These are phyloP conservation scores for Astropecten irregularis DNA, from an alignment of 53 echinoderm and acorn worm species.

Conservation along the genomic window DNA sequence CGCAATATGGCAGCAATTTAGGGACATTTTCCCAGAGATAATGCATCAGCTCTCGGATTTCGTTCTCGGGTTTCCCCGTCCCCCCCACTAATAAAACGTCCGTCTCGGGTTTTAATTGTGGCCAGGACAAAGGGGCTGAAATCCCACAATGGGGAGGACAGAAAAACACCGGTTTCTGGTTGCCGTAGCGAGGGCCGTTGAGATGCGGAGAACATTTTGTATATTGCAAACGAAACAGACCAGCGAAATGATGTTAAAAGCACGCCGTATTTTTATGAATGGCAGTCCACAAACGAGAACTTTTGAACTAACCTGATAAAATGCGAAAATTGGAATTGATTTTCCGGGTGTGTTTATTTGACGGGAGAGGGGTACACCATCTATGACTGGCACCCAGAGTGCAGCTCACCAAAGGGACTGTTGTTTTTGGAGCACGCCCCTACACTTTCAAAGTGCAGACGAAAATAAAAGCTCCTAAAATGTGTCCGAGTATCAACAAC, in stretches of 20 bases:
- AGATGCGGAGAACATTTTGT: too few relatives aligned
- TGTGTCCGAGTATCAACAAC: slow-evolving; percentile 6
- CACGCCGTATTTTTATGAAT: too few relatives aligned
- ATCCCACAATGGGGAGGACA: neutral
- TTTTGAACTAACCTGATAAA: slow-evolving; percentile 44
- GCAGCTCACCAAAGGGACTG: slow-evolving; percentile 14
- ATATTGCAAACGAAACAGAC: too few relatives aligned
- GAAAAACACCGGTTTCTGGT: slow-evolving; percentile 31
- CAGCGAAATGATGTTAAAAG: too few relatives aligned
- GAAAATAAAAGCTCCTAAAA: neutral
- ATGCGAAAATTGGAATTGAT: slow-evolving; percentile 47
- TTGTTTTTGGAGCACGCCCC: neutral
- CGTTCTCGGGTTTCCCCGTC: slow-evolving; percentile 23
- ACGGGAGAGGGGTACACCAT: neutral
- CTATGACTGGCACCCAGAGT: slow-evolving; percentile 27
- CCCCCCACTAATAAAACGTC: slow-evolving; percentile 15
- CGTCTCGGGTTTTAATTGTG: slow-evolving; percentile 25
- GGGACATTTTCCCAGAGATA: slow-evolving; percentile 37
- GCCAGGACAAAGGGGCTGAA: slow-evolving; percentile 36
- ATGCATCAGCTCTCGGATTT: slow-evolving; percentile 45
- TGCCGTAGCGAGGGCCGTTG: too few relatives aligned
- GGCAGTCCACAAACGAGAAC: too few relatives aligned
- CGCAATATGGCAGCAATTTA: slow-evolving; percentile 56
- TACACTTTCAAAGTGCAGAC: too few relatives aligned
- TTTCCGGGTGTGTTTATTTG: slow-evolving; percentile 16